These are phyloP conservation scores for Leucopsar rothschildi DNA, from an alignment of 2,113 vertebrate species.

Conservation along the genomic window DNA sequence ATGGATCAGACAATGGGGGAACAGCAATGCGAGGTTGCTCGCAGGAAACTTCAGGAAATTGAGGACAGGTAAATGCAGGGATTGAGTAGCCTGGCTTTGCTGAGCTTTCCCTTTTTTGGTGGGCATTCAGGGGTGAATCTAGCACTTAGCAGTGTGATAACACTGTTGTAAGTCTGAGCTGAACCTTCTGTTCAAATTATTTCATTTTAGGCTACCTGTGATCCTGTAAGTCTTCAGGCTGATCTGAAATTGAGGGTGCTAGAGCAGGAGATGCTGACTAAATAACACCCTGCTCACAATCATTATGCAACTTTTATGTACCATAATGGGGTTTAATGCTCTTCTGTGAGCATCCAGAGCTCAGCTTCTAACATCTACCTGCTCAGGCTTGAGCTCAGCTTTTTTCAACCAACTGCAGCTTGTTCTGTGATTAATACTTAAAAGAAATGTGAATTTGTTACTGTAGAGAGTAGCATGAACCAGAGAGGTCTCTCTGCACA, in stretches of 20 bases:
- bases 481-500: background rate
- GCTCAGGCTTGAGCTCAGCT: background rate
- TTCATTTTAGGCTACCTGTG: background rate
- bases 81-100: slow-evolving; percentile 26
- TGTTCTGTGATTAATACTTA: background rate
- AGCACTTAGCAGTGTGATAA: background rate
- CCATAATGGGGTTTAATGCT: background rate
- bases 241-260: background rate
- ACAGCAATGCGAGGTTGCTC: slow-evolving; percentile 74
- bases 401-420: background rate
- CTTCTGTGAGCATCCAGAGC: background rate
- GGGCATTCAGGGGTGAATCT: background rate
- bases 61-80: slow-evolving; percentile 75
- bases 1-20: slow-evolving; percentile 77
- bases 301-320: background rate
- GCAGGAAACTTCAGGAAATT: slow-evolving; percentile 76
- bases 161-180: background rate
- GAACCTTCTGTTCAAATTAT: background rate
- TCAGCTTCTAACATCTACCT: background rate
- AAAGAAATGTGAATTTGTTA: background rate
- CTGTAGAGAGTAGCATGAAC: background rate
- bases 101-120: slow-evolving; percentile 29
- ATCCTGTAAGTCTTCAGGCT: background rate
- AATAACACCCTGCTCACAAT: background rate
- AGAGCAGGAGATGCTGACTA: background rate